Evolutionary conservation across 2,888 invertebrate species (phyloP).

Genomic region (Aphrophora alni): DNA sequence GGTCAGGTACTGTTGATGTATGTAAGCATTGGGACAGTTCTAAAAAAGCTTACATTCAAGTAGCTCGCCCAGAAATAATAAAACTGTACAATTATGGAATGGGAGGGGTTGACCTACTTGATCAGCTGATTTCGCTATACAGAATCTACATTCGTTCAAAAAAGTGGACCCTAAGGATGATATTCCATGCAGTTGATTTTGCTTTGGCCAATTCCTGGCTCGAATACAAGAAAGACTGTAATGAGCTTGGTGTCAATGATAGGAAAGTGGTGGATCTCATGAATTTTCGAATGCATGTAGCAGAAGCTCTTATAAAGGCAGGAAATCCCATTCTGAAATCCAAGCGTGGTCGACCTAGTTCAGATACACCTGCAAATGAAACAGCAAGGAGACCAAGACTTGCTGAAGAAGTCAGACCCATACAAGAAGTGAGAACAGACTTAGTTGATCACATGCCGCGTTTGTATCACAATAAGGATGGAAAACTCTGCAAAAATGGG

Average conservation of each 20-base stretch:
- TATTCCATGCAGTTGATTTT: conserved; percentile 8
- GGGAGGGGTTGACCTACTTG: not conserved
- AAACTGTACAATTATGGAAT: no score
- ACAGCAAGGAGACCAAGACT: not conserved
- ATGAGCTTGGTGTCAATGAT: no score
- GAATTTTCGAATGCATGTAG: conserved; percentile 18
- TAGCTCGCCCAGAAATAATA: no score
- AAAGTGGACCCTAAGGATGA: no score
- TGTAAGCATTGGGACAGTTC: no score
- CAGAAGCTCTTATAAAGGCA: conserved; percentile 7
- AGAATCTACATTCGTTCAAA: not conserved
- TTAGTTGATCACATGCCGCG: not conserved
- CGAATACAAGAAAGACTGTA: not conserved
- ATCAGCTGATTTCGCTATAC: not conserved
- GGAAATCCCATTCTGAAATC: not conserved
- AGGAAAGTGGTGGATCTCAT: conserved; percentile 10
- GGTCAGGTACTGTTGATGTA: no score
- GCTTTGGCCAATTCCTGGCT: not conserved
- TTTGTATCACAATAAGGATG: not conserved
- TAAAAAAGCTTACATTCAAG: no score
- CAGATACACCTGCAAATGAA: not conserved
- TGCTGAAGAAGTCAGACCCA: not conserved
- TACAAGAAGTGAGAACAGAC: not conserved
- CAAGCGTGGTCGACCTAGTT: not conserved
- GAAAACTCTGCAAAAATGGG: not conserved